Percentiles rank a stretch among this genome's conserved stretches.
phyloP scores from a whole-genome alignment of 2,888 invertebrate genomes.

The Xylota segnis region DNA sequence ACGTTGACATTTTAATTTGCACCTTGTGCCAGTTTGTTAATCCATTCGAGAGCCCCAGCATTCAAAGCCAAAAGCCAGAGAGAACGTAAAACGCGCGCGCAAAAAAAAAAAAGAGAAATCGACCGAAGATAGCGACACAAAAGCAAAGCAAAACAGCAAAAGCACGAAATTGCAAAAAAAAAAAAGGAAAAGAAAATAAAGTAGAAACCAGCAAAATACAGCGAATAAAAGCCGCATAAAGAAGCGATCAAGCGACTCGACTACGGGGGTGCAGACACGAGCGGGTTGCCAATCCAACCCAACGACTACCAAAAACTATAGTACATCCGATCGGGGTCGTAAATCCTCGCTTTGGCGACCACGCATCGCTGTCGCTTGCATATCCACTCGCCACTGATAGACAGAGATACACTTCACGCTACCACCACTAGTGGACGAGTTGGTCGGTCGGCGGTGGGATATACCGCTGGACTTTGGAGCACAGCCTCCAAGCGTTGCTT shows the following conservation, averaged over 20 bases:
- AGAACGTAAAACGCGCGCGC: constrained; percentile 42
- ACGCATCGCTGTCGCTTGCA: constrained; percentile 47
- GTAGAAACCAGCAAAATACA: constrained; percentile 22
- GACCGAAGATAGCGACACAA: constrained; percentile 38
- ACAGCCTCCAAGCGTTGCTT: constrained; percentile 71
- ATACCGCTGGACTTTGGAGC: constrained; percentile 59
- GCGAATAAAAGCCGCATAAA: constrained; percentile 57
- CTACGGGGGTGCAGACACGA: neutral
- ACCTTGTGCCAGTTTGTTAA: constrained; percentile 76
- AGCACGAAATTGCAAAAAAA: constrained; percentile 18
- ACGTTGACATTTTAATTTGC: constrained; percentile 77
- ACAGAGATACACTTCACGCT: constrained; percentile 63
- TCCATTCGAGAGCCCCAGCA: constrained; percentile 54
- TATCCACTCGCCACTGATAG: constrained; percentile 57
- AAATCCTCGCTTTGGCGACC: constrained; percentile 68
- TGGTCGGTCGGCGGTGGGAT: neutral
- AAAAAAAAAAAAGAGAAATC: constrained; percentile 41
- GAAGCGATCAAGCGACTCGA: constrained; percentile 46
- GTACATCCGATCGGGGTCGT: constrained; percentile 52
- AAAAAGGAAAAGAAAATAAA: neutral
- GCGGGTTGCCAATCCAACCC: constrained; percentile 31
- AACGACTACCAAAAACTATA: constrained; percentile 31
- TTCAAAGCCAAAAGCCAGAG: constrained; percentile 4
- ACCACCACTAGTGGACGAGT: constrained; percentile 14
- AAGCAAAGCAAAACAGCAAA: constrained; percentile 32